Conservation (phyloP, 2,888 invertebrate genomes). For the Palloptera scutellata region DNA sequence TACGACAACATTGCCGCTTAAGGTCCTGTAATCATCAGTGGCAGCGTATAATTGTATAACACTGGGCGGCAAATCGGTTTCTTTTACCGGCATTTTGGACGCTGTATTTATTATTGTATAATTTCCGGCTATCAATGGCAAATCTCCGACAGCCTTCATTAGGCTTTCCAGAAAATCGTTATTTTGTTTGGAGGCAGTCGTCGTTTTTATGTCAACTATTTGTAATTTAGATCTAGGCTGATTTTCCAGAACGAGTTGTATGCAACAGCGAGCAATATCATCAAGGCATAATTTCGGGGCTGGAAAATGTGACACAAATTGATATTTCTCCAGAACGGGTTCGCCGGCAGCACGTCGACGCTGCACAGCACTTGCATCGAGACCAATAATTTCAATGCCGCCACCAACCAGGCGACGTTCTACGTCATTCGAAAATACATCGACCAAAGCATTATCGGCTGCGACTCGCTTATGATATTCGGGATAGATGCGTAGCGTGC, state of each 20-base stretch:
- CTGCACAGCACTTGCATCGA: conserved; percentile 79
- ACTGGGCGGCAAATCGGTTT: background rate
- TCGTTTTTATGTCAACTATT: conserved; percentile 53
- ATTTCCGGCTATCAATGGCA: conserved; percentile 76
- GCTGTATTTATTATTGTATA: conserved; percentile 64
- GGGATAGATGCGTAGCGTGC: conserved; percentile 76
- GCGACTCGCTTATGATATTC: conserved; percentile 68
- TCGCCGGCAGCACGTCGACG: conserved; percentile 73
- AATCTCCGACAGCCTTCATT: conserved; percentile 70
- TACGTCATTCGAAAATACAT: conserved; percentile 55
- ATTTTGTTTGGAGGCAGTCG: background rate
- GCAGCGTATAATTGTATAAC: background rate
- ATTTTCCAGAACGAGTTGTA: conserved; percentile 77
- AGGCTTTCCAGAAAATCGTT: background rate
- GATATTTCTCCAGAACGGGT: conserved; percentile 81
- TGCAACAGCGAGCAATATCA: conserved; percentile 67
- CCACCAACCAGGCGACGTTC: conserved; percentile 69
- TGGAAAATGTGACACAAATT: conserved; percentile 73
- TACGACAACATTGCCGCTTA: background rate
- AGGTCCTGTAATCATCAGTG: background rate
- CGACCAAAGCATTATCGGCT: conserved; percentile 52
- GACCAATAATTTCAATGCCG: conserved; percentile 79
- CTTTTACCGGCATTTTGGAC: background rate
- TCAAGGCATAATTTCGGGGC: conserved; percentile 48
- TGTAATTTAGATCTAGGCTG: conserved; percentile 69